Evolutionary conservation across 2,888 invertebrate species (phyloP).

Genomic region (Bellardia pandia): DNA sequence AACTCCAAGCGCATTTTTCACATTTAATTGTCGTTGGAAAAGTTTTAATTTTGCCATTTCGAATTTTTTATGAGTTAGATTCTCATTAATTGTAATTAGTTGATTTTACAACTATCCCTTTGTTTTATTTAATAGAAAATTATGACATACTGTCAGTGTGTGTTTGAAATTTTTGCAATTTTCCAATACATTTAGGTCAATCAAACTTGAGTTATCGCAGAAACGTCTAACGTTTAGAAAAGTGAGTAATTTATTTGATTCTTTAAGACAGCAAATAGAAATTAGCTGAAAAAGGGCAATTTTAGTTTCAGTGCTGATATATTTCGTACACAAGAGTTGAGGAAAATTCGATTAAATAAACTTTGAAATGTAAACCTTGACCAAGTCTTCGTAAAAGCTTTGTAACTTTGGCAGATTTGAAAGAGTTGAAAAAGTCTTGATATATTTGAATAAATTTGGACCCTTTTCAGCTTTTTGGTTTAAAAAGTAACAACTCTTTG

Average conservation of each 20-base stretch:
- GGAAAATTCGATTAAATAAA: too few relatives aligned
- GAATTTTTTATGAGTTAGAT: slow-evolving; percentile 79
- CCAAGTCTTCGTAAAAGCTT: too few relatives aligned
- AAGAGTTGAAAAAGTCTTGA: too few relatives aligned
- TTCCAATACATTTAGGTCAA: slow-evolving; percentile 22
- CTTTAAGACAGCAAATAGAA: slow-evolving; percentile 29
- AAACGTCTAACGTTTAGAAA: not conserved
- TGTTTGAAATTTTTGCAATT: slow-evolving; percentile 50
- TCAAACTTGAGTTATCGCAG: not conserved
- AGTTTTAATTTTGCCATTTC: slow-evolving; percentile 68
- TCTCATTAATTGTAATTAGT: slow-evolving; percentile 76
- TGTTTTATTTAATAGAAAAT: slow-evolving; percentile 74
- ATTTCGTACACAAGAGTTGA: too few relatives aligned
- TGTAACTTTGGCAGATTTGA: too few relatives aligned
- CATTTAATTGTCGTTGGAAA: slow-evolving; percentile 49
- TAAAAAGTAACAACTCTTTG: too few relatives aligned
- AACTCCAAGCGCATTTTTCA: slow-evolving; percentile 45
- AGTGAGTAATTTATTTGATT: not conserved
- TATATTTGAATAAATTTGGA: too few relatives aligned
- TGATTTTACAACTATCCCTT: slow-evolving; percentile 77
- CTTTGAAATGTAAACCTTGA: too few relatives aligned
- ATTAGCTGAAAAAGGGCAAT: slow-evolving; percentile 27
- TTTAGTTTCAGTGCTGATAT: too few relatives aligned
- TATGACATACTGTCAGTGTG: slow-evolving; percentile 73
- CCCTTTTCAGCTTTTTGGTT: too few relatives aligned